These are phyloP conservation scores for Zosterops japonicus DNA, from an alignment of 2,113 vertebrate genomes.

Conservation along the genomic window DNA sequence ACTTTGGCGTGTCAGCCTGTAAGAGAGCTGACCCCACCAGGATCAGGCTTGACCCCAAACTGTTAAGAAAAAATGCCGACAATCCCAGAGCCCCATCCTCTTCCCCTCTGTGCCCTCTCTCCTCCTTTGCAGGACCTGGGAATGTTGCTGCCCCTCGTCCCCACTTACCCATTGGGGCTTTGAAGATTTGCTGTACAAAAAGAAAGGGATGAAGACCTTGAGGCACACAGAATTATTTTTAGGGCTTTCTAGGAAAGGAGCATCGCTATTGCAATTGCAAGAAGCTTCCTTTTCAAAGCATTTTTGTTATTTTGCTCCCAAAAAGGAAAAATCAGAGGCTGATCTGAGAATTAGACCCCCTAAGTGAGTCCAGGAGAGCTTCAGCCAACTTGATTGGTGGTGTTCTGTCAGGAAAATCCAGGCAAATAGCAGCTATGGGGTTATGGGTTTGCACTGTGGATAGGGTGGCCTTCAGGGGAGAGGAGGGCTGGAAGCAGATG, in stretches of 20 bases:
- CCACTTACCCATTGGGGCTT: neutral
- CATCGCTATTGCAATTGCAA: neutral
- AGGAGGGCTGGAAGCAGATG: neutral
- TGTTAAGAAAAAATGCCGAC: constrained; percentile 57
- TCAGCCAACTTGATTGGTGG: rapidly evolving
- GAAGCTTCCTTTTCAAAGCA: neutral
- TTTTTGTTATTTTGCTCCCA: neutral
- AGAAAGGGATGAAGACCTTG: rapidly evolving
- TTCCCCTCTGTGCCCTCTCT: neutral
- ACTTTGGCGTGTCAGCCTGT: constrained; percentile 63
- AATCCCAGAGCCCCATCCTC: neutral
- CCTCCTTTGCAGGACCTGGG: neutral
- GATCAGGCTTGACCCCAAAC: constrained; percentile 74
- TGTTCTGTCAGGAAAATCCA: rapidly evolving
- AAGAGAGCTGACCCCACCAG: constrained; percentile 48
- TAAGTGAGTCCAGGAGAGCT: neutral
- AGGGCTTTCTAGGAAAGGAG: neutral
- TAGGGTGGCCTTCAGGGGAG: neutral
- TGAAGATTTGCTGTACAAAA: neutral
- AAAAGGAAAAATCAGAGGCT: neutral
- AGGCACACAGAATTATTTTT: neutral
- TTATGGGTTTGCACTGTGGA: neutral
- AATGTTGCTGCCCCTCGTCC: neutral
- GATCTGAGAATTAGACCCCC: neutral
- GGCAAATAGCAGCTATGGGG: no score